A percentile compares a stretch with the other conserved stretches of the same genome.
phyloP scores from a whole-genome alignment of 2,888 invertebrate genomes.

The Strigamia crassipes region DNA sequence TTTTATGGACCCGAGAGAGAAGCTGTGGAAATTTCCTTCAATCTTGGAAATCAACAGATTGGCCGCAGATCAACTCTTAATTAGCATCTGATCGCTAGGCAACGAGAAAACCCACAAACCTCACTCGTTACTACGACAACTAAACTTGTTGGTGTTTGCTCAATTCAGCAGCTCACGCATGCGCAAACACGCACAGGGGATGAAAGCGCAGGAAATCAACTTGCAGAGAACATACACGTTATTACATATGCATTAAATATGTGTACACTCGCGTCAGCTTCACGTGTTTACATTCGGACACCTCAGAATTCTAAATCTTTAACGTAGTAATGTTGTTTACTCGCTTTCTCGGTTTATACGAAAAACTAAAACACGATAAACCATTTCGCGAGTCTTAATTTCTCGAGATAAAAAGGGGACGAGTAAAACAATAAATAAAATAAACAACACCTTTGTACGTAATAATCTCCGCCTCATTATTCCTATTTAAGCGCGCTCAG shows the following conservation, averaged over 20 bases:
- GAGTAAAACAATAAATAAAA: neutral
- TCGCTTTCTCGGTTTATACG: no score
- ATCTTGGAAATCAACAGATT: slow-evolving; percentile 11
- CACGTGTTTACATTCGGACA: no score
- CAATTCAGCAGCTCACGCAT: neutral
- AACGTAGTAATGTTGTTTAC: no score
- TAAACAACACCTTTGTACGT: neutral
- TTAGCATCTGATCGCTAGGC: slow-evolving; percentile 4
- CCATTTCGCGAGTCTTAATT: neutral
- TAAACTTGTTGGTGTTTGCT: neutral
- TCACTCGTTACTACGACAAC: slow-evolving; percentile 3
- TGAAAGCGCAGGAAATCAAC: slow-evolving; percentile 24
- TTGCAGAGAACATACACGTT: neutral
- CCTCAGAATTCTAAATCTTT: no score
- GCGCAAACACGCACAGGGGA: neutral
- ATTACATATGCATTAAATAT: no score
- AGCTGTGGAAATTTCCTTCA: slow-evolving; percentile 5
- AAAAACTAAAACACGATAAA: no score
- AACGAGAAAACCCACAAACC: neutral
- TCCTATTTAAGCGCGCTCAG: neutral
- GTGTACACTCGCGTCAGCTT: neutral
- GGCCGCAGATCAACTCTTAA: slow-evolving; percentile 23
- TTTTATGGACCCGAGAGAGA: neutral
- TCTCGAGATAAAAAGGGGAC: neutral
- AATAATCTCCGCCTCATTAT: slow-evolving; percentile 5